Conservation (phyloP, 1,140 invertebrate species). For the Penaeus chinensis region DNA sequence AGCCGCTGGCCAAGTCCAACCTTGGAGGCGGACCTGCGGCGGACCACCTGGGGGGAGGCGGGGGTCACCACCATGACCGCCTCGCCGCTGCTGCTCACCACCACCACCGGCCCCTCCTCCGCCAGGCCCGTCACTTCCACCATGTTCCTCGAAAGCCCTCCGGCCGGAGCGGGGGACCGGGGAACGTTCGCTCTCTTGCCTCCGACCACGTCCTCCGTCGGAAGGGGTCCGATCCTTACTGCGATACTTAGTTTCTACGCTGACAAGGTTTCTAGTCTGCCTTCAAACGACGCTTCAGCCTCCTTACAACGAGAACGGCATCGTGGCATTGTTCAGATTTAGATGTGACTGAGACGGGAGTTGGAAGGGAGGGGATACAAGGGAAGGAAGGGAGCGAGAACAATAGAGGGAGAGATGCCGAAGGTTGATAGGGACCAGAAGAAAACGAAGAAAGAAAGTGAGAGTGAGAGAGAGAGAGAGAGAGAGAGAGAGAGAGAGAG, state of each 20-base stretch:
- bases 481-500: not conserved
- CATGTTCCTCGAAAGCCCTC: not conserved
- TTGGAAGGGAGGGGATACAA: not conserved
- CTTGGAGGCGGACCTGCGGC: constrained; percentile 24
- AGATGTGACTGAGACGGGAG: not conserved
- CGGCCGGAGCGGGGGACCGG: too few relatives aligned
- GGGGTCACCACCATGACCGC: constrained; percentile 48
- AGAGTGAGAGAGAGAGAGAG: not conserved
- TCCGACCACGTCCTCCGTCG: too few relatives aligned
- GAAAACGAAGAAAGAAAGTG: not conserved
- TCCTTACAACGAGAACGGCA: too few relatives aligned
- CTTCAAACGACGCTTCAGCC: too few relatives aligned
- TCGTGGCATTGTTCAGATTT: too few relatives aligned
- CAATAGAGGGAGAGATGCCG: not conserved
- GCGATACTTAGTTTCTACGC: too few relatives aligned
- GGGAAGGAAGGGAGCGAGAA: not conserved
- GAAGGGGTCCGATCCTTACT: too few relatives aligned
- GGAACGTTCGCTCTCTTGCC: too few relatives aligned
- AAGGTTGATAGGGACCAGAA: not conserved
- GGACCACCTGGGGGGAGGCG: constrained; percentile 23
- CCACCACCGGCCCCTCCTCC: constrained; percentile 42
- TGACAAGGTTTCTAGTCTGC: too few relatives aligned
- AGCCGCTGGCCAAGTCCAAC: constrained; percentile 48
- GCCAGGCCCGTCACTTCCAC: not conserved
- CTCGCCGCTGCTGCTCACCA: constrained; percentile 46